Evolutionary conservation across 2,113 vertebrate species (phyloP).

Genomic region (Fregata magnificens): DNA sequence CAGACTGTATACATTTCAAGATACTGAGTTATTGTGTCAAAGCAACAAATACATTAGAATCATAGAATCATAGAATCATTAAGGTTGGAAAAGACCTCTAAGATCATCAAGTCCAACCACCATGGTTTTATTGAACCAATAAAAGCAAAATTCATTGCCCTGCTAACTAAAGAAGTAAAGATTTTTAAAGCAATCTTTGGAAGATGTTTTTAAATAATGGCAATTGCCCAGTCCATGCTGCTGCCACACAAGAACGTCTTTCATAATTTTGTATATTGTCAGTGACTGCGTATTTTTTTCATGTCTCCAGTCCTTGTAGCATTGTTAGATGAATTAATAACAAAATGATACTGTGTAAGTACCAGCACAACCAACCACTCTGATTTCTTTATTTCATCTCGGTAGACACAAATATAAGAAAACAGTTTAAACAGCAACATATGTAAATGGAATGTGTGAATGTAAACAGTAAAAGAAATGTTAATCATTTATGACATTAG

Average conservation of each 20-base stretch:
- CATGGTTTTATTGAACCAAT: not conserved
- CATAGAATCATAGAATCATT: no score
- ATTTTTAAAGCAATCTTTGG: not conserved
- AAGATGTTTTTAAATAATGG: not conserved
- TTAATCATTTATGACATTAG: not conserved
- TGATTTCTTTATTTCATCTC: not conserved
- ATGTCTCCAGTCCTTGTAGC: not conserved
- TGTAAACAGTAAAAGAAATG: conserved; percentile 7
- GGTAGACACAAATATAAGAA: not conserved
- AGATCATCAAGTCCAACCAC: no score
- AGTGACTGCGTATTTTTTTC: not conserved
- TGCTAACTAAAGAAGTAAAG: not conserved
- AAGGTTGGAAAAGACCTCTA: no score
- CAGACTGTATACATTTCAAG: not conserved
- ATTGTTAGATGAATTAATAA: not conserved
- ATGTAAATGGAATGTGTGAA: conserved; percentile 44
- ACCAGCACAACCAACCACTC: not conserved
- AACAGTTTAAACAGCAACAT: conserved; percentile 30
- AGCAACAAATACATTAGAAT: not conserved
- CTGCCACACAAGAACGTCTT: not conserved
- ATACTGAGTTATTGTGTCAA: not conserved
- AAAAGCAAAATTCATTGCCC: not conserved
- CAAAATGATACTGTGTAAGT: not conserved
- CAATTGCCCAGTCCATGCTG: not conserved
- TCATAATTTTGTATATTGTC: not conserved